phyloP scores from a whole-genome alignment of 2,888 invertebrate genomes.

The Leptopilina myrica region DNA sequence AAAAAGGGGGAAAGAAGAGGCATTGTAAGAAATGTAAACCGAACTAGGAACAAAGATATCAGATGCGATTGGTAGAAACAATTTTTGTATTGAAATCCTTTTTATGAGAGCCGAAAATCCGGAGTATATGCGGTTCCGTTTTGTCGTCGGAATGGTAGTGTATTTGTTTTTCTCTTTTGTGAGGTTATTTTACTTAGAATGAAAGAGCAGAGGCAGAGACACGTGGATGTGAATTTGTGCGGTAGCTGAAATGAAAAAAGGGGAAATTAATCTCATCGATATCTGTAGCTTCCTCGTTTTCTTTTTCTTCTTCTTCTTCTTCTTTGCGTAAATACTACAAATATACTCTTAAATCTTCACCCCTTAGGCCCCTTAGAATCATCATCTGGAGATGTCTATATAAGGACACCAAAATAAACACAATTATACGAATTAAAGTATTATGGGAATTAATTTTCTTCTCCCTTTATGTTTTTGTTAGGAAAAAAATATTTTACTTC shows the following conservation, averaged over 20 bases:
- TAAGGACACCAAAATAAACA: background rate
- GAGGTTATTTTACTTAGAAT: slow-evolving; percentile 20
- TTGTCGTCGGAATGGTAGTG: slow-evolving; percentile 27
- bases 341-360: slow-evolving; percentile 13
- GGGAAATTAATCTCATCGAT: slow-evolving; percentile 38
- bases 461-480: background rate
- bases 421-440: slow-evolving; percentile 11
- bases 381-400: background rate
- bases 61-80: slow-evolving; percentile 49
- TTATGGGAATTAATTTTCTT: background rate
- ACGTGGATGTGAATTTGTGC: background rate
- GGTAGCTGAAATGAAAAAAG: slow-evolving; percentile 2
- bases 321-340: too few relatives aligned
- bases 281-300: slow-evolving; percentile 1
- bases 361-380: background rate
- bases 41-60: slow-evolving; percentile 54
- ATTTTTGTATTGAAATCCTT: slow-evolving; percentile 53
- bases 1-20: background rate
- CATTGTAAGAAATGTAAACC: slow-evolving; percentile 60
- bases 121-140: slow-evolving; percentile 38
- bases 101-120: slow-evolving; percentile 44
- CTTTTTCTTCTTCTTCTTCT: too few relatives aligned
- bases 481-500: too few relatives aligned
- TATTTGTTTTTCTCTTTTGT: slow-evolving; percentile 42
- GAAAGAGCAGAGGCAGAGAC: background rate